These are phyloP conservation scores for Drosophila littoralis DNA, from an alignment of 1,140 invertebrate species.

Conservation along the genomic window DNA sequence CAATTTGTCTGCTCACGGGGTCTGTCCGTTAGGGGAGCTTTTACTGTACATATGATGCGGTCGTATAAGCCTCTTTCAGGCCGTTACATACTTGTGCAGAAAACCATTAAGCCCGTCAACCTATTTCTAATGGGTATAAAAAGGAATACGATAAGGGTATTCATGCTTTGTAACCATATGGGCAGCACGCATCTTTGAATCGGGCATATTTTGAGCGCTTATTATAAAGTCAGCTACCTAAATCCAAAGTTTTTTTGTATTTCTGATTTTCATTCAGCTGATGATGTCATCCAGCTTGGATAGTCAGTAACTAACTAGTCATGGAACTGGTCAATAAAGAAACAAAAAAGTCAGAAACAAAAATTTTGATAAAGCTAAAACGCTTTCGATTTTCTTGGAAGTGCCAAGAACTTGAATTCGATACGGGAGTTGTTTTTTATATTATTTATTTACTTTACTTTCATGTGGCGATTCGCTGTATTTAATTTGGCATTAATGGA, in stretches of 20 bases:
- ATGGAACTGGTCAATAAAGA: slow-evolving; percentile 15
- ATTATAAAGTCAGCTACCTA: not conserved
- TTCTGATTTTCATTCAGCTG: not conserved
- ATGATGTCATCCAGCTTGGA: slow-evolving; percentile 7
- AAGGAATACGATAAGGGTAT: too few relatives aligned
- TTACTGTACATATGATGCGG: too few relatives aligned
- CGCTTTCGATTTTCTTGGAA: slow-evolving; percentile 53
- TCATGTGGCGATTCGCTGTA: slow-evolving; percentile 4
- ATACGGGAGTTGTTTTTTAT: slow-evolving; percentile 14
- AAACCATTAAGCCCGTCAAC: too few relatives aligned
- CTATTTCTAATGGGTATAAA: too few relatives aligned
- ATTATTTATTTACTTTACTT: slow-evolving; percentile 1
- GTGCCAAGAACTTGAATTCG: slow-evolving; percentile 65
- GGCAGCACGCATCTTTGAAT: too few relatives aligned
- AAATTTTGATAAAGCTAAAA: slow-evolving; percentile 16
- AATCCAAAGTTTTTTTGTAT: not conserved
- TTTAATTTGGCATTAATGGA: slow-evolving; percentile 25
- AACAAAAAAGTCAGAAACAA: slow-evolving; percentile 17
- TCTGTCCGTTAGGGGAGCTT: too few relatives aligned
- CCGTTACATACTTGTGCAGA: too few relatives aligned
- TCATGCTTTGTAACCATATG: too few relatives aligned
- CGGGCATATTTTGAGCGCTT: too few relatives aligned
- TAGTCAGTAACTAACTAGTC: slow-evolving; percentile 11
- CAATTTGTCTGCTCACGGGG: too few relatives aligned
- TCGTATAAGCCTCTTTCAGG: too few relatives aligned